phyloP scores from a whole-genome alignment of 2,888 invertebrate species.

The Pseudococcus viburni region DNA sequence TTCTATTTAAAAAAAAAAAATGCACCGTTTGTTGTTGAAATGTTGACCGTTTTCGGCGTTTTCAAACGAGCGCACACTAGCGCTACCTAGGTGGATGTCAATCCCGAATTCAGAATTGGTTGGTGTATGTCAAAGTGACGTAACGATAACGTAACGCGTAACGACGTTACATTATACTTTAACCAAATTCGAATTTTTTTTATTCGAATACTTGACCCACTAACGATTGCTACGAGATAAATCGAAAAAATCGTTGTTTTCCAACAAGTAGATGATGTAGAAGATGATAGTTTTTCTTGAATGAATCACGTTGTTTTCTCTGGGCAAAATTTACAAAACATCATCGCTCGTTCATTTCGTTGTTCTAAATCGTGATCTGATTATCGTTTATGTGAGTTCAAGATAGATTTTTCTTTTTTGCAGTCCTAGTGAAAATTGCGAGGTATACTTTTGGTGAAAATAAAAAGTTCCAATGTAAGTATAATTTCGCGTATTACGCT shows the following conservation, averaged over 20 bases:
- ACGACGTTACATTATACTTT: no score
- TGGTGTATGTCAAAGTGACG: no score
- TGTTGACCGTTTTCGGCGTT: no score
- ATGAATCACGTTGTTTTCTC: conserved; percentile 66
- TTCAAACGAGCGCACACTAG: no score
- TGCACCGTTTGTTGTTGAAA: no score
- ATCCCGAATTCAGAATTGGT: no score
- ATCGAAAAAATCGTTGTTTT: conserved; percentile 61
- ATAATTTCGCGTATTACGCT: neutral
- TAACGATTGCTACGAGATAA: neutral
- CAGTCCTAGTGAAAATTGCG: conserved; percentile 40
- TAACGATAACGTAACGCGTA: no score
- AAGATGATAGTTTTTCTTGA: conserved; percentile 43
- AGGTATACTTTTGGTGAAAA: conserved; percentile 57
- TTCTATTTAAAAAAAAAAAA: no score
- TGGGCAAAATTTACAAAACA: neutral
- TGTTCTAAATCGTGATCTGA: neutral
- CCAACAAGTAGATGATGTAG: conserved; percentile 60
- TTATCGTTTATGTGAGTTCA: neutral
- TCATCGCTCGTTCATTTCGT: neutral
- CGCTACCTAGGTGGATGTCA: no score
- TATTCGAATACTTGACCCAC: conserved; percentile 44
- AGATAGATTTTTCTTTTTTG: neutral
- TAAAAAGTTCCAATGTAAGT: conserved; percentile 61
- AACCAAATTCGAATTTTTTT: neutral